phyloP scores from a whole-genome alignment of 2,797 vertebrate genomes.

The Megaceryle alcyon region DNA sequence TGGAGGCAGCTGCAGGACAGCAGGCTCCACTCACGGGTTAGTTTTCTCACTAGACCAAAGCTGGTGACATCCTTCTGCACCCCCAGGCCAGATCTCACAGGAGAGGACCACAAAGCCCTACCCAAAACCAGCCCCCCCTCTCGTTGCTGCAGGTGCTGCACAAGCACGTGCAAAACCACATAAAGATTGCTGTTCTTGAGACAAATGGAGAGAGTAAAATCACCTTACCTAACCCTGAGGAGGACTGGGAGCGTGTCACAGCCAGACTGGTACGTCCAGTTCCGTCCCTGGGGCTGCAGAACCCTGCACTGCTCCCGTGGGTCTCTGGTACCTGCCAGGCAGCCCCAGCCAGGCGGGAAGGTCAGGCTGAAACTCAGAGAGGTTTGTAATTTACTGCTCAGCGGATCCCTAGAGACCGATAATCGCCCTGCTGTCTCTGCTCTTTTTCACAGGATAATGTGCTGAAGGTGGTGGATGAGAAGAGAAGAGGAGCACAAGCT shows the following conservation, averaged over 20 bases:
- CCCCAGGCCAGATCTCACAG: not conserved
- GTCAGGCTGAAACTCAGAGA: not conserved
- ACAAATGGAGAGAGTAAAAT: not conserved
- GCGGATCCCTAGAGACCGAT: not conserved
- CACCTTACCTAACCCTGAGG: not conserved
- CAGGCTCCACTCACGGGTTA: not conserved
- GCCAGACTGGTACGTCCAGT: not conserved
- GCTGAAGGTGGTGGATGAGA: conserved; percentile 55
- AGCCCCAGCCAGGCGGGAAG: not conserved
- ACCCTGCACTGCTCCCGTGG: not conserved
- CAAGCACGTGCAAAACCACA: accelerated
- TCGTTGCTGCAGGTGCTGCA: not conserved
- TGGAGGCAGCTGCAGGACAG: not conserved
- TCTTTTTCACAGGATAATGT: conserved; percentile 29
- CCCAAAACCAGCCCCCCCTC: not conserved
- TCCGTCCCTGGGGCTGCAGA: not conserved
- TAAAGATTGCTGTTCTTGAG: not conserved
- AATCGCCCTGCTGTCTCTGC: conserved; percentile 12
- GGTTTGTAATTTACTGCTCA: conserved; percentile 33
- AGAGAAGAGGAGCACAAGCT: conserved; percentile 24
- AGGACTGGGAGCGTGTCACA: not conserved
- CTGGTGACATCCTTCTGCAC: not conserved
- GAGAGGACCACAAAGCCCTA: not conserved
- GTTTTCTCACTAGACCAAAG: not conserved
- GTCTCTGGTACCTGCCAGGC: not conserved